Conservation (phyloP, 92 coral and sea anemone genomes). For the Micromussa lordhowensis region DNA sequence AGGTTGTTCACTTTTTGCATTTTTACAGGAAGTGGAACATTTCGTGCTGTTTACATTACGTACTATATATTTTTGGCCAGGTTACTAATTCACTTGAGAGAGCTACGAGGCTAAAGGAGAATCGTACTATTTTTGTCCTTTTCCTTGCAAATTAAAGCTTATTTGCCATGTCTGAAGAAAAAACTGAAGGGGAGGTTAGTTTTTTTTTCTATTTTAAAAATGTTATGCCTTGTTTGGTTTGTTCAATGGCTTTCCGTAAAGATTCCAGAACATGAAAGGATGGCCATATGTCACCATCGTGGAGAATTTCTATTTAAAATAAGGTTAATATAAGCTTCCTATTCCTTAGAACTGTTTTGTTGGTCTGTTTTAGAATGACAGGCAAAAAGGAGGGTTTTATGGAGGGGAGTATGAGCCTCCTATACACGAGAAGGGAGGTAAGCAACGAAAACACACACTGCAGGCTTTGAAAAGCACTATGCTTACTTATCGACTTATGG, state of each 20-base stretch:
- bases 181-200: conserved; percentile 31
- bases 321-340: no score
- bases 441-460: no score
- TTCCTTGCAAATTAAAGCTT: neutral
- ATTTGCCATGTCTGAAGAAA: conserved; percentile 17
- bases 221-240: neutral
- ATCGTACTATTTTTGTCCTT: neutral
- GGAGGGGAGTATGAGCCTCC: conserved; percentile 53
- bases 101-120: no score
- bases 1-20: no score
- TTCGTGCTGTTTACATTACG: conserved; percentile 14
- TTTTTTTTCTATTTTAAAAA: neutral
- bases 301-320: neutral
- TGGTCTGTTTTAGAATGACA: neutral
- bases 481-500: no score
- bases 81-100: neutral
- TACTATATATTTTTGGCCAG: neutral
- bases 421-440: conserved; percentile 32
- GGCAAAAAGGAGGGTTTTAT: neutral
- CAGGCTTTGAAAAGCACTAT: no score
- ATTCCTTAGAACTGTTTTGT: neutral
- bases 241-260: neutral
- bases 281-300: neutral
- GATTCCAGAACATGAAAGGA: neutral
- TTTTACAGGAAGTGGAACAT: neutral